These are phyloP conservation scores for Tenthredo livida DNA, from an alignment of 2,888 invertebrate species.

Conservation along the genomic window DNA sequence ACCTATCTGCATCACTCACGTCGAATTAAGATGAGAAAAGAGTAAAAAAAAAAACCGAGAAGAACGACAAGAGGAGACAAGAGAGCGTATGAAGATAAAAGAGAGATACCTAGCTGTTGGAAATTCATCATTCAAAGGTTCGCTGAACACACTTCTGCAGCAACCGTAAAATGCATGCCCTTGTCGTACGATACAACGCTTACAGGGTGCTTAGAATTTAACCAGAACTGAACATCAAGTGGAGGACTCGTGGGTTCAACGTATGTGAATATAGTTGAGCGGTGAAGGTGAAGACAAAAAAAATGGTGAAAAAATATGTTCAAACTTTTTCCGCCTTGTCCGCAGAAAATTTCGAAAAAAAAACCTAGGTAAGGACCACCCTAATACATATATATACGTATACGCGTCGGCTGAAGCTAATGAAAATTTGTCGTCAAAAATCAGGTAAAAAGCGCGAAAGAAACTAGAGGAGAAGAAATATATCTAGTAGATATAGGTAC, in stretches of 20 bases:
- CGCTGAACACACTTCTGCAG: constrained; percentile 37
- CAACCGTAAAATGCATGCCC: constrained; percentile 29
- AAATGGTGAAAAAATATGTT: too few species aligned
- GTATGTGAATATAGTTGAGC: constrained; percentile 1
- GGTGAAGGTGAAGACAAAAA: not conserved
- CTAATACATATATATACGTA: not conserved
- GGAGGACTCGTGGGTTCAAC: not conserved
- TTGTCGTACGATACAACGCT: constrained; percentile 41
- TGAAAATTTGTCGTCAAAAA: not conserved
- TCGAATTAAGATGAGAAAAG: constrained; percentile 20
- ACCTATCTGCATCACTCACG: not conserved
- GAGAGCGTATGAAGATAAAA: constrained; percentile 41
- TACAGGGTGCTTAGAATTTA: constrained; percentile 45
- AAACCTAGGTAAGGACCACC: too few species aligned
- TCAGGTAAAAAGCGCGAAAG: not conserved
- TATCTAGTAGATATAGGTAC: not conserved
- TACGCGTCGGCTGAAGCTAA: not conserved
- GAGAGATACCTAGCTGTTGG: constrained; percentile 38
- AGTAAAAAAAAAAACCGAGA: not conserved
- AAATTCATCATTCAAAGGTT: constrained; percentile 45
- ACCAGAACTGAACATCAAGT: constrained; percentile 43
- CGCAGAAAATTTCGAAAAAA: too few species aligned
- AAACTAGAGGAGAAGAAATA: not conserved
- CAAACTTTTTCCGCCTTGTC: too few species aligned
- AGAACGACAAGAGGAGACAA: constrained; percentile 9